phyloP scores from a whole-genome alignment of 2,797 vertebrate species.

The Enteromius argenteus region DNA sequence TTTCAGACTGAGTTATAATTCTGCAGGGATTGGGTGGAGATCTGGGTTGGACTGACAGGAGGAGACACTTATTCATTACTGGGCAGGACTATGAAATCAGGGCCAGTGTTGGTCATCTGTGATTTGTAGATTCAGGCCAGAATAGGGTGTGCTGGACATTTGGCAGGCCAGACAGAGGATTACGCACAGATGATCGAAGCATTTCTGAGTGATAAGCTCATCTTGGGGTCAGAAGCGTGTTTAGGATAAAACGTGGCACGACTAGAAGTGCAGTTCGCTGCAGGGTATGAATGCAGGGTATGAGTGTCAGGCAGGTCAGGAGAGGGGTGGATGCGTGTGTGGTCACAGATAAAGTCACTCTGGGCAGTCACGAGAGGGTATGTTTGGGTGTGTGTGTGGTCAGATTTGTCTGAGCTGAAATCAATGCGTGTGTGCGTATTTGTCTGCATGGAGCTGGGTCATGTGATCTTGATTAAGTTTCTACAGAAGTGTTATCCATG shows the following conservation, averaged over 20 bases:
- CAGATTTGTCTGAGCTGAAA: constrained; percentile 8
- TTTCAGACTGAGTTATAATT: constrained; percentile 42
- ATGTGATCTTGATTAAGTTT: constrained; percentile 32
- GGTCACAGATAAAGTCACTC: constrained; percentile 28
- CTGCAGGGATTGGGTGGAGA: constrained; percentile 48
- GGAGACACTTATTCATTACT: constrained; percentile 37
- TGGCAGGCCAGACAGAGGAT: constrained; percentile 41
- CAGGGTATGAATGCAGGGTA: constrained; percentile 11
- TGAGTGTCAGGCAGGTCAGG: constrained; percentile 53
- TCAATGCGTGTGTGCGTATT: background rate
- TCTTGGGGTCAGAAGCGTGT: constrained; percentile 29
- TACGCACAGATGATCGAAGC: constrained; percentile 32
- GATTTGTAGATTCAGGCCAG: constrained; percentile 51
- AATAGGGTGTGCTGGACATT: constrained; percentile 43
- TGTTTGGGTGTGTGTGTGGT: constrained; percentile 6
- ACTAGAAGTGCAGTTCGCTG: background rate
- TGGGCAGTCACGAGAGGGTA: background rate
- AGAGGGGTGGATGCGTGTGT: constrained; percentile 48
- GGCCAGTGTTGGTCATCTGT: constrained; percentile 17
- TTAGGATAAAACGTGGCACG: constrained; percentile 8
- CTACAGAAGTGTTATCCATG: constrained; percentile 13
- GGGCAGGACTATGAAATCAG: constrained; percentile 17
- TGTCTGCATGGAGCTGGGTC: background rate
- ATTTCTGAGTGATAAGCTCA: constrained; percentile 49
- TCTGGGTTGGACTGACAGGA: constrained; percentile 31